phyloP scores from a whole-genome alignment of 2,113 vertebrate species.

The Acanthochromis polyacanthus region DNA sequence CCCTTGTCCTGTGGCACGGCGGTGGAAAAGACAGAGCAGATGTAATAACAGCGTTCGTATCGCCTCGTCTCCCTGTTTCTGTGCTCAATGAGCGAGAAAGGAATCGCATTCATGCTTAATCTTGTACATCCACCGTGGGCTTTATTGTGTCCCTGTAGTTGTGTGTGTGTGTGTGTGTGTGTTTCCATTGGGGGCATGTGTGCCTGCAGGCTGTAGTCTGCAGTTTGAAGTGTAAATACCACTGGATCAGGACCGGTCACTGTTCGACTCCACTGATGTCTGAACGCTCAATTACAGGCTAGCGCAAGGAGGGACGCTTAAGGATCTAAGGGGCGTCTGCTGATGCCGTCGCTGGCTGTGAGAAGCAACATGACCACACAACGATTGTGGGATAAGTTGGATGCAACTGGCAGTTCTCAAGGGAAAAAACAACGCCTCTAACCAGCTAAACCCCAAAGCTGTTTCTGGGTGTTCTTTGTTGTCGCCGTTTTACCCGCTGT shows the following conservation, averaged over 20 bases:
- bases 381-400: neutral
- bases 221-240: conserved; percentile 69
- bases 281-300: conserved; percentile 67
- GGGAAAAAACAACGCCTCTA: neutral
- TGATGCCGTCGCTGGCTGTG: neutral
- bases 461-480: too few relatives aligned
- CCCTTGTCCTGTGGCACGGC: conserved; percentile 4
- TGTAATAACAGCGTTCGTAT: conserved; percentile 32
- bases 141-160: conserved; percentile 5
- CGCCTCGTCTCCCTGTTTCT: conserved; percentile 34
- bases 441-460: neutral
- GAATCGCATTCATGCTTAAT: conserved; percentile 76
- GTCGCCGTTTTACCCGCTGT: too few relatives aligned
- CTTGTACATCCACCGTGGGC: conserved; percentile 49
- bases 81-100: conserved; percentile 52
- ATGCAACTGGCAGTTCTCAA: neutral
- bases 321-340: conserved; percentile 6
- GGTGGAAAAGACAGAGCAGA: conserved; percentile 5
- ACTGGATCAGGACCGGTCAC: conserved; percentile 55
- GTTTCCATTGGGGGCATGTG: conserved; percentile 12
- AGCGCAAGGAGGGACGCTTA: conserved; percentile 14
- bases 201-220: conserved; percentile 45
- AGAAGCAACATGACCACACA: conserved; percentile 10
- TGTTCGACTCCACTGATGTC: conserved; percentile 59
- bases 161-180: conserved; percentile 17